Percentiles rank a stretch among this genome's conserved stretches.
phyloP scores from a whole-genome alignment of 1,140 invertebrate species.

The Monomorium pharaonis region DNA sequence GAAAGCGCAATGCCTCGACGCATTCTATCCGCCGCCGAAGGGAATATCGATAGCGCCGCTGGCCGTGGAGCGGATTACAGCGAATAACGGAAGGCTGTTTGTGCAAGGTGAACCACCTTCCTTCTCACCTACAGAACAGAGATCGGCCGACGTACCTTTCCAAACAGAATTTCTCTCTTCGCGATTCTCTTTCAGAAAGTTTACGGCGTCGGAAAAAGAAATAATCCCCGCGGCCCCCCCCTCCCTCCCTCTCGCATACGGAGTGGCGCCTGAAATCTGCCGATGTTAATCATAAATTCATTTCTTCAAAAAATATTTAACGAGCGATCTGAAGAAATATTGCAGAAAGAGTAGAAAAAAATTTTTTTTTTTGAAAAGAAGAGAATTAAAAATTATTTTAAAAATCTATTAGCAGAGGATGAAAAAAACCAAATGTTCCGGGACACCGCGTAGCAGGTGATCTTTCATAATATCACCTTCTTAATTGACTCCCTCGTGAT shows the following conservation, averaged over 20 bases:
- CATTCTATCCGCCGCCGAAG: constrained; percentile 24
- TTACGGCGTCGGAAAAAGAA: constrained; percentile 16
- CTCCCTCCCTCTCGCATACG: not conserved
- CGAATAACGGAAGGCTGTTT: constrained; percentile 75
- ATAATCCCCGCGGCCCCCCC: constrained; percentile 29
- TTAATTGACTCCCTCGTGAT: constrained; percentile 43
- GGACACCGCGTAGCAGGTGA: not conserved
- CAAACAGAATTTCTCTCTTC: constrained; percentile 68
- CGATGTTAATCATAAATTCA: not conserved
- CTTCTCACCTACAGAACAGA: constrained; percentile 44
- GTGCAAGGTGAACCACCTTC: constrained; percentile 76
- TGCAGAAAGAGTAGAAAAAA: not conserved
- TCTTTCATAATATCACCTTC: not conserved
- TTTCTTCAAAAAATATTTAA: not conserved
- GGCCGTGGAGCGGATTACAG: constrained; percentile 50
- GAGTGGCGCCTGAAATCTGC: not conserved
- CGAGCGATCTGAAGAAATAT: not conserved
- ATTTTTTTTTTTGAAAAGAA: not conserved
- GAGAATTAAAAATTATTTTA: not conserved
- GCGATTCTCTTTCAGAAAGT: constrained; percentile 41
- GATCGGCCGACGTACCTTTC: constrained; percentile 30
- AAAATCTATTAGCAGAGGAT: not conserved
- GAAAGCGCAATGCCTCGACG: constrained; percentile 1
- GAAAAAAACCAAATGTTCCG: not conserved
- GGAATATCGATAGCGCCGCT: constrained; percentile 36